Evolutionary conservation across 2,797 vertebrate genomes (phyloP).

Genomic region (Xiphophorus birchmanni): DNA sequence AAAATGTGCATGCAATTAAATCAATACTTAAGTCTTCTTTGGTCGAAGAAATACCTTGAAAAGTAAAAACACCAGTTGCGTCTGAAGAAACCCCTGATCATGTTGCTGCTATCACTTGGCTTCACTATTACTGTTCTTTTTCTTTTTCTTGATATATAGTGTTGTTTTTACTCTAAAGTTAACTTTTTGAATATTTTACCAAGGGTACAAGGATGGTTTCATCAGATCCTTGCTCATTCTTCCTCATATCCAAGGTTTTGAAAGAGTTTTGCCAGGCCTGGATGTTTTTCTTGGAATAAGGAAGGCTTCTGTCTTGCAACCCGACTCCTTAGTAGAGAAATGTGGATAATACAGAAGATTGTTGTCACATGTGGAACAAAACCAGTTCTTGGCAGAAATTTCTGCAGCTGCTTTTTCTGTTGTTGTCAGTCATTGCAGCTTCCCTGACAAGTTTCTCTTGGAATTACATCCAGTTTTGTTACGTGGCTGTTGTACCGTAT

Average conservation of each 20-base stretch:
- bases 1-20: neutral
- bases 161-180: neutral
- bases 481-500: neutral
- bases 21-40: neutral
- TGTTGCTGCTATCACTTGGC: neutral
- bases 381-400: neutral
- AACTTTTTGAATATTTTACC: neutral
- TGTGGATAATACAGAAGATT: neutral
- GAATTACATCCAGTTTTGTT: neutral
- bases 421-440: neutral
- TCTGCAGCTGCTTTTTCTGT: neutral
- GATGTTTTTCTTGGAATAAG: neutral
- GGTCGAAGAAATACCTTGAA: neutral
- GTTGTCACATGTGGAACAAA: conserved; percentile 3
- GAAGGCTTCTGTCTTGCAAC: neutral
- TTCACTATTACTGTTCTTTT: neutral
- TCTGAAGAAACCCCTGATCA: neutral
- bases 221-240: neutral
- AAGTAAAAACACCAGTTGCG: neutral
- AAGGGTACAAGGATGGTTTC: neutral
- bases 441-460: neutral
- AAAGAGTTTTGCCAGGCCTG: neutral
- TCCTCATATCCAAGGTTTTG: neutral
- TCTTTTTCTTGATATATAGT: neutral
- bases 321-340: neutral